These are phyloP conservation scores for Halcyon malimbica DNA, from an alignment of 2,113 vertebrate genomes.

Conservation along the genomic window DNA sequence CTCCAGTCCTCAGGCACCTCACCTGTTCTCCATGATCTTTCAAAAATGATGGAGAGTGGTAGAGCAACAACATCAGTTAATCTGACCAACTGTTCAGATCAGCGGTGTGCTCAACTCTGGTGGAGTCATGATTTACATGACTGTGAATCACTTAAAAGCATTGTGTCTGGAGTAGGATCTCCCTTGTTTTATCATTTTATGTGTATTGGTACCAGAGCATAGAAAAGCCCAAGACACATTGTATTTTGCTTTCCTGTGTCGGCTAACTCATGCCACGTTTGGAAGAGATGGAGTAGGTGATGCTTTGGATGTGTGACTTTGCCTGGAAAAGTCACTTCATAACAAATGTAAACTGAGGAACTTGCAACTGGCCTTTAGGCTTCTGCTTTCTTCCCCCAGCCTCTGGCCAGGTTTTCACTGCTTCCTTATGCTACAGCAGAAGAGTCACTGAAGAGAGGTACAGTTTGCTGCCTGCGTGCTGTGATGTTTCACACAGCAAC, in stretches of 20 bases:
- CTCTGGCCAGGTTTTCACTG: background rate
- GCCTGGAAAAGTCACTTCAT: background rate
- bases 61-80: background rate
- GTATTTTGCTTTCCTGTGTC: background rate
- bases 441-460: background rate
- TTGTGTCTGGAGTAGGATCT: background rate
- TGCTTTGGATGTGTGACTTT: background rate
- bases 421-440: background rate
- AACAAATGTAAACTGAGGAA: background rate
- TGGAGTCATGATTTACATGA: background rate
- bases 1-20: too few relatives aligned
- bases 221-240: background rate
- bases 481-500: background rate
- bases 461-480: background rate
- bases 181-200: background rate
- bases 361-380: background rate
- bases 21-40: too few relatives aligned
- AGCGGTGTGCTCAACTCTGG: background rate
- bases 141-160: background rate
- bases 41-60: too few relatives aligned
- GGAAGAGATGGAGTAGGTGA: background rate
- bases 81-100: background rate
- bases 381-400: background rate
- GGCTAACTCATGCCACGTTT: accelerated
- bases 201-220: accelerated